Conservation (phyloP, 1,140 invertebrate species). For the Trypoxylus dichotomus region DNA sequence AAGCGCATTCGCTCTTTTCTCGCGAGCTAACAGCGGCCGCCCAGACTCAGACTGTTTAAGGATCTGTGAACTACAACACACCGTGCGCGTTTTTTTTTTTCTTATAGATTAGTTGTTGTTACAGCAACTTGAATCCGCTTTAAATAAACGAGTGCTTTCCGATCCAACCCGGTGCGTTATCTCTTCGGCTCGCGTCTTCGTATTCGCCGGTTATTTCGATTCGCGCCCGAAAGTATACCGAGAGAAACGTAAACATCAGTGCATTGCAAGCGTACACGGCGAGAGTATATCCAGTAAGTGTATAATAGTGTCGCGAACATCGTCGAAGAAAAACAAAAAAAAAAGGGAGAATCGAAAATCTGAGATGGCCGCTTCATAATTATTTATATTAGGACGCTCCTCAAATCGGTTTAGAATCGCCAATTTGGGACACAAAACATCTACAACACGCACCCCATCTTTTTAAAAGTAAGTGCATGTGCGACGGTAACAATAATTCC, state of each 20-base stretch:
- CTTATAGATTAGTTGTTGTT: not conserved
- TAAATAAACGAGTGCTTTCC: not conserved
- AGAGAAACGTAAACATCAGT: not conserved
- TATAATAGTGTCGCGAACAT: not conserved
- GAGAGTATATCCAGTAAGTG: not conserved
- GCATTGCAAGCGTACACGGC: not conserved
- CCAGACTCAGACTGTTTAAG: slow-evolving; percentile 32
- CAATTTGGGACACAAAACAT: not conserved
- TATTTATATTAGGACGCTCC: not conserved
- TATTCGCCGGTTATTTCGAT: slow-evolving; percentile 15
- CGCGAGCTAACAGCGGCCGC: slow-evolving; percentile 32
- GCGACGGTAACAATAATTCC: not conserved
- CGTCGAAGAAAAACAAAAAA: not conserved
- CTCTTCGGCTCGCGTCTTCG: slow-evolving; percentile 12
- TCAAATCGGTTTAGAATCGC: not conserved
- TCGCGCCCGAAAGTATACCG: not conserved
- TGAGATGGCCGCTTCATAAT: no score
- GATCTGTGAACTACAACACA: slow-evolving; percentile 24
- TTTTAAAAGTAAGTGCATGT: not conserved
- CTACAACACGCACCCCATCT: not conserved
- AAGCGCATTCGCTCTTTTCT: slow-evolving; percentile 26
- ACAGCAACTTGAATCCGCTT: not conserved
- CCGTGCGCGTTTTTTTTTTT: slow-evolving; percentile 12
- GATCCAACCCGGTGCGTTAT: not conserved
- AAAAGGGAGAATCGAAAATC: no score